phyloP scores from a whole-genome alignment of 2,113 vertebrate species.

The Mus pahari region DNA sequence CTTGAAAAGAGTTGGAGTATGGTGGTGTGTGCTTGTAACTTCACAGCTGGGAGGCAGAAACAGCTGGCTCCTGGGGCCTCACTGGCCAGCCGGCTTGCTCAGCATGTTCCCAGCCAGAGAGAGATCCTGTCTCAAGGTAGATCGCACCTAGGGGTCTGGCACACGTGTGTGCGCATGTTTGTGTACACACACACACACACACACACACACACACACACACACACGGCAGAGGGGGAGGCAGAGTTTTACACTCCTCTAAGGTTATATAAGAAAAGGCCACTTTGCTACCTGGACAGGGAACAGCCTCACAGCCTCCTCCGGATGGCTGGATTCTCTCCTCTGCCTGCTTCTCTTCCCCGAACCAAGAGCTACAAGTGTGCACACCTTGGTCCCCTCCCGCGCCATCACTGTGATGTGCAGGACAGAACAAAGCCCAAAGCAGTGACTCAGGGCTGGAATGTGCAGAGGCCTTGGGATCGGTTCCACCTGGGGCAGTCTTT shows the following conservation, averaged over 20 bases:
- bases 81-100: too few relatives aligned
- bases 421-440: not conserved
- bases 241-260: not conserved
- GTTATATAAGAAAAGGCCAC: not conserved
- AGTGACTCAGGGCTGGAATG: not conserved
- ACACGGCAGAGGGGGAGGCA: not conserved
- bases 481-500: not conserved
- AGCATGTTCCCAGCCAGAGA: not conserved
- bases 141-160: not conserved
- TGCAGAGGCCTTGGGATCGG: not conserved
- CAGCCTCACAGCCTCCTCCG: too few relatives aligned
- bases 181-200: not conserved
- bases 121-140: not conserved
- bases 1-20: not conserved
- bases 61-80: not conserved
- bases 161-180: rapidly evolving
- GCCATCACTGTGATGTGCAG: not conserved
- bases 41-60: not conserved
- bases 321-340: not conserved
- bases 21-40: not conserved
- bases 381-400: not conserved
- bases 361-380: not conserved
- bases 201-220: not conserved
- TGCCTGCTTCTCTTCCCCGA: not conserved
- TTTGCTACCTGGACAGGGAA: not conserved